These are phyloP conservation scores for Thermophis baileyi DNA, from an alignment of 2,113 vertebrate genomes.

Conservation along the genomic window DNA sequence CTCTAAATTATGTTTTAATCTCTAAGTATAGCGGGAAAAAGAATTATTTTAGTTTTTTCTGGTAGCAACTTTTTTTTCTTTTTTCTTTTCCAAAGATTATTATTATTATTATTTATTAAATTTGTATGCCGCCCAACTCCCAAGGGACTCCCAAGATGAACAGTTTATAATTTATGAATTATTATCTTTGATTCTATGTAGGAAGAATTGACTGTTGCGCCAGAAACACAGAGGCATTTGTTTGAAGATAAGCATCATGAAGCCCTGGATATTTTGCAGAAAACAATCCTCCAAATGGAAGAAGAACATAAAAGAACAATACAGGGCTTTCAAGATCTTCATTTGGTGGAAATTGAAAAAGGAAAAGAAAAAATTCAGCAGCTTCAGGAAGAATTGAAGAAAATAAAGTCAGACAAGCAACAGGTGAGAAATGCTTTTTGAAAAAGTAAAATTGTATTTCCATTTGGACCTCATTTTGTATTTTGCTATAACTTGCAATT, in stretches of 20 bases:
- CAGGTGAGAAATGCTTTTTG: slow-evolving; percentile 66
- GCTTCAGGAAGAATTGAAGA: slow-evolving; percentile 45
- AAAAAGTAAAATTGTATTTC: not conserved
- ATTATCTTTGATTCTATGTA: slow-evolving; percentile 17
- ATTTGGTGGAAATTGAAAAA: slow-evolving; percentile 62
- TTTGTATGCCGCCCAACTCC: no score
- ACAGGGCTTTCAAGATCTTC: slow-evolving; percentile 66
- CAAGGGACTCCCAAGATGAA: not conserved
- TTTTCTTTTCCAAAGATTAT: no score
- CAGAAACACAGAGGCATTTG: slow-evolving; percentile 64
- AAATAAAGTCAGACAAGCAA: slow-evolving; percentile 65
- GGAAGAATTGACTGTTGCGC: slow-evolving; percentile 50
- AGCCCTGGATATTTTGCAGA: slow-evolving; percentile 68
- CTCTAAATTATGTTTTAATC: not conserved
- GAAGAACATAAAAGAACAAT: slow-evolving; percentile 71
- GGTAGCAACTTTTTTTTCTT: not conserved
- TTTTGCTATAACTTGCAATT: not conserved
- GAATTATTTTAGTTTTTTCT: not conserved
- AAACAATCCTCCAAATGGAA: slow-evolving; percentile 74
- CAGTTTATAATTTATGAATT: not conserved
- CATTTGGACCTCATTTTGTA: not conserved
- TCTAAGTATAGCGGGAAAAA: not conserved
- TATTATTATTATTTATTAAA: no score
- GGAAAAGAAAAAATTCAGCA: slow-evolving; percentile 47
- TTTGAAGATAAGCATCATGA: slow-evolving; percentile 71